A percentile compares a stretch with the other conserved stretches of the same genome.
Evolutionary conservation across 2,888 invertebrate genomes (phyloP).

Genomic region (Drosophila parthenogenetica): DNA sequence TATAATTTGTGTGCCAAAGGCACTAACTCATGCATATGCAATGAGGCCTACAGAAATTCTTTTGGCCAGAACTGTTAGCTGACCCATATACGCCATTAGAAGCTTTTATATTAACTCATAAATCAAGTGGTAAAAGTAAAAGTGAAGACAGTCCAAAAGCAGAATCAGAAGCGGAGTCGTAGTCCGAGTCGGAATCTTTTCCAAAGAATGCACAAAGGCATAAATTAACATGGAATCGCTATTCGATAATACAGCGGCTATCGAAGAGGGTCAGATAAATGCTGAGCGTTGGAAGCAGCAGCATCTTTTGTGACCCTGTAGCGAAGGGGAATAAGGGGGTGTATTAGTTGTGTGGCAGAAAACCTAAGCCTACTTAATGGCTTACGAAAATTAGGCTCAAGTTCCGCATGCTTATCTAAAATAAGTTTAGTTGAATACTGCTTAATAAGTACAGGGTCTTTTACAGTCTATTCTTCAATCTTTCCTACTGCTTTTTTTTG

Average conservation of each 20-base stretch:
- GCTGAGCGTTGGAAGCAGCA: constrained; percentile 4
- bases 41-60: constrained; percentile 62
- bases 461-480: no score
- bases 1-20: constrained; percentile 56
- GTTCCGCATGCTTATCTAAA: no score
- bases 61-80: constrained; percentile 64
- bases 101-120: constrained; percentile 34
- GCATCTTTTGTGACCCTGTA: constrained; percentile 11
- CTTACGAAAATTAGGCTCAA: no score
- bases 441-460: no score
- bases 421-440: no score
- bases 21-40: constrained; percentile 64
- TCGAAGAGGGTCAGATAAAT: constrained; percentile 58
- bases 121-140: constrained; percentile 63
- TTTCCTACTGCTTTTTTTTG: no score
- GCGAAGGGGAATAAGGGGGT: no score
- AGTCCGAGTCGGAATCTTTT: constrained; percentile 1
- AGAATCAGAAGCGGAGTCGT: no score
- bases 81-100: constrained; percentile 57
- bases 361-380: no score
- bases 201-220: constrained; percentile 55
- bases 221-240: constrained; percentile 35
- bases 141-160: constrained; percentile 49
- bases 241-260: constrained; percentile 58
- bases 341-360: no score